Conservation (phyloP, 2,888 invertebrate species). For the Chymomyza amoena region DNA sequence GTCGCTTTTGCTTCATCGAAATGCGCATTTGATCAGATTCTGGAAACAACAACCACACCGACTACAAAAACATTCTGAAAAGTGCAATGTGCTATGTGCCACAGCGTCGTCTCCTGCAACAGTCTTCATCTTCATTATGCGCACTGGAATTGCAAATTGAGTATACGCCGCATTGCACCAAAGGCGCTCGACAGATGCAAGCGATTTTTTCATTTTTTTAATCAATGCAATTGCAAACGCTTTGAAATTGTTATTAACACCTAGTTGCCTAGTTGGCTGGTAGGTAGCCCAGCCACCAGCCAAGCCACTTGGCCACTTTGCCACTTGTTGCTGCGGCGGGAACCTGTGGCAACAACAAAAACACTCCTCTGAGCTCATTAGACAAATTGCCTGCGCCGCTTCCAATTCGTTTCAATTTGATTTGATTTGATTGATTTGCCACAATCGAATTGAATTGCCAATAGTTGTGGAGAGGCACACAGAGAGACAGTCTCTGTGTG, state of each 20-base stretch:
- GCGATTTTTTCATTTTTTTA: slow-evolving; percentile 19
- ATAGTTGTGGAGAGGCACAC: slow-evolving; percentile 20
- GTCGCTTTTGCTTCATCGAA: slow-evolving; percentile 54
- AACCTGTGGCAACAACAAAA: slow-evolving; percentile 62
- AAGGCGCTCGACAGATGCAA: slow-evolving; percentile 2
- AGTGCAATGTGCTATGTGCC: background rate
- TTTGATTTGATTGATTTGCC: slow-evolving; percentile 61
- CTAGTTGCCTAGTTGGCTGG: slow-evolving; percentile 27
- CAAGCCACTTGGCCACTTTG: slow-evolving; percentile 11
- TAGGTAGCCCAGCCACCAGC: background rate
- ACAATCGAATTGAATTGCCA: slow-evolving; percentile 49
- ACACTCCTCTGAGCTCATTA: slow-evolving; percentile 45
- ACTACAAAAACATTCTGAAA: background rate
- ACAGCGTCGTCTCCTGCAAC: background rate
- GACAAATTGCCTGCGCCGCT: slow-evolving; percentile 57
- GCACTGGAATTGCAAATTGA: slow-evolving; percentile 54
- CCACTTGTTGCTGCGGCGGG: background rate
- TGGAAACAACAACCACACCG: background rate
- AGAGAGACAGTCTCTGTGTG: background rate
- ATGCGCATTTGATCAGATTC: slow-evolving; percentile 56
- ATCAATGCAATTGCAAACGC: slow-evolving; percentile 32
- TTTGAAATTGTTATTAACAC: slow-evolving; percentile 57
- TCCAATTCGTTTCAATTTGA: slow-evolving; percentile 35
- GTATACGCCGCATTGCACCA: slow-evolving; percentile 36
- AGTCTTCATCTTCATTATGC: slow-evolving; percentile 33